Base-by-base conservation (phyloP, 2,888 invertebrate species). In the Tryphoninae sp. region DNA sequence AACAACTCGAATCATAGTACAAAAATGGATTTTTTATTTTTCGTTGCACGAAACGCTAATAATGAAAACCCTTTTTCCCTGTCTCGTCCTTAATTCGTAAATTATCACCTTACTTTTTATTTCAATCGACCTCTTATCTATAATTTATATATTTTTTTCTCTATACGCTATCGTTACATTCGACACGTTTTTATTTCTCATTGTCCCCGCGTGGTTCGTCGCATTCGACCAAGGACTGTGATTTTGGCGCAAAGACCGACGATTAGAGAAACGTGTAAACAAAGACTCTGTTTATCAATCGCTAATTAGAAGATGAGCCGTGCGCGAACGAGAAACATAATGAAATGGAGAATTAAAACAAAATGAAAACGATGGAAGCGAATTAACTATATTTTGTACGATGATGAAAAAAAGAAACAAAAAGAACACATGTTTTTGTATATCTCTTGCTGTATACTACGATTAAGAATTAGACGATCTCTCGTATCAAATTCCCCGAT, bases 1-100 rank as follows among this genome's bases (percentile, higher is more conserved):
- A 55, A 19, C n/a, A 19, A 55, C 88, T 90, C 89, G 86, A 89
- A 90, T 90, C 87, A 89, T 89, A 91, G 90, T 91, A 91, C 89
- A 90, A 89, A 76, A 87, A 49, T 81, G 72, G 40, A 49, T 49
- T 75, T 74, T 40, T 40, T 67, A 16, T 67, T 19, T 67, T 45
- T 7, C n/a, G n/a, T 45, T 45, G 53, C n/a, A 8, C 53, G 16
- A 53, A n/a, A n/a, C 53, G 13, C 53, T 33, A 33, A 33, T 33
- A 7, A 33, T 33, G 33, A 33, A 33, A 53, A 45, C 13, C 45
- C 45, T 13, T 13, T 45, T 45, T 45, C 2, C 45, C 13, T 13
- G 9, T 45, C 13, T 9, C 45, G 45, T 33, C 33, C 33, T 6
- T 7, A 33, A 45, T 45, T 45, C 1, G 45, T 45, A 13, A 45